Evolutionary conservation across 2,797 vertebrate species (phyloP).

Genomic region (Neomorphus geoffroyi): DNA sequence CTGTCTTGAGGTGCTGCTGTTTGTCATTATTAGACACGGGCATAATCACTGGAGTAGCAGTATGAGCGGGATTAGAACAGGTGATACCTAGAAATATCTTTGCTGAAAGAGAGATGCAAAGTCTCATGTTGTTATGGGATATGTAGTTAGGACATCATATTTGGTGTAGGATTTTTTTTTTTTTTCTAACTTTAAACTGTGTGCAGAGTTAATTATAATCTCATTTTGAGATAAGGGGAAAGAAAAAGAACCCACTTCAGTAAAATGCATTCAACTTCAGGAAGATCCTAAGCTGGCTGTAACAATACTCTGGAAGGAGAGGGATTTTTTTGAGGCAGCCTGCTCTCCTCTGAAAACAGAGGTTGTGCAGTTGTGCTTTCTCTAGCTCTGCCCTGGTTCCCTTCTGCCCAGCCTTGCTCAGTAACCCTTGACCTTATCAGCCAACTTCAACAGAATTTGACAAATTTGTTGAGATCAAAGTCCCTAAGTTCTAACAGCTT

Average conservation of each 20-base stretch:
- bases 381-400: background rate
- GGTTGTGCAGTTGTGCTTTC: background rate
- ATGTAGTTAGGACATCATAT: background rate
- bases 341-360: background rate
- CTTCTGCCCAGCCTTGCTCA: background rate
- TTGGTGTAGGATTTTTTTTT: background rate
- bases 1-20: conserved; percentile 5
- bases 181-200: background rate
- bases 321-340: background rate
- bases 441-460: background rate
- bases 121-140: background rate
- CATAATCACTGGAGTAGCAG: background rate
- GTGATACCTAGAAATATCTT: background rate
- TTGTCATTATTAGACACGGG: background rate
- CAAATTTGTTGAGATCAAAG: background rate
- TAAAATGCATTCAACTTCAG: background rate
- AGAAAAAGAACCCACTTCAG: background rate
- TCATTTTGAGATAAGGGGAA: background rate
- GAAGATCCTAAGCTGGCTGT: background rate
- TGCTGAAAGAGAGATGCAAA: background rate
- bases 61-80: background rate
- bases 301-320: background rate
- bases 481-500: background rate
- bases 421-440: background rate
- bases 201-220: background rate